phyloP scores from a whole-genome alignment of 2,797 vertebrate species.

The Paedocypris micromegethes region DNA sequence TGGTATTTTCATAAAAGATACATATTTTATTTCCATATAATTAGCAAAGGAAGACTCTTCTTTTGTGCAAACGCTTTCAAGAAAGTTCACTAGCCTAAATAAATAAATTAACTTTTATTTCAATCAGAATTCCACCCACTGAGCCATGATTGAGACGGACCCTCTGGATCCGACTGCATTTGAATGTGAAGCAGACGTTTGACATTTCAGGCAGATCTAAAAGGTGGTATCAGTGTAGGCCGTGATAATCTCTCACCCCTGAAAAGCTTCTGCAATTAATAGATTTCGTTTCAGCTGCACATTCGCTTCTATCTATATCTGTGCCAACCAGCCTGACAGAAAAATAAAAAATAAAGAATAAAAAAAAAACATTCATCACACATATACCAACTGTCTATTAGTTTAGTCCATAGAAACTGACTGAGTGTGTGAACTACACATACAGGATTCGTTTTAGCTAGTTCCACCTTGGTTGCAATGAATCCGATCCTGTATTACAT shows the following conservation, averaged over 20 bases:
- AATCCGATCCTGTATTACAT: conserved; percentile 15
- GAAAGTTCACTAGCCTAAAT: not conserved
- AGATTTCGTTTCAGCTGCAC: not conserved
- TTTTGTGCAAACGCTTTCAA: no score
- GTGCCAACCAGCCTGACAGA: not conserved
- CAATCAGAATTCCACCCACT: conserved; percentile 39
- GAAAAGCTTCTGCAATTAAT: not conserved
- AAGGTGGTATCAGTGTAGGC: not conserved
- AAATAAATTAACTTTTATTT: conserved; percentile 30
- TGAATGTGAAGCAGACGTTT: conserved; percentile 8
- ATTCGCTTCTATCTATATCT: not conserved
- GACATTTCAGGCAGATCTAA: conserved; percentile 15
- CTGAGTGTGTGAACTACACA: not conserved
- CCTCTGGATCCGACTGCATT: conserved; percentile 7
- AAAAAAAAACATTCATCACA: not conserved
- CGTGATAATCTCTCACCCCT: not conserved
- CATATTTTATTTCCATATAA: no score
- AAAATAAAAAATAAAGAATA: not conserved
- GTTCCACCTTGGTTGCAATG: conserved; percentile 7
- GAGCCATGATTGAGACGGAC: conserved; percentile 6
- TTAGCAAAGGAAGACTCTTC: no score
- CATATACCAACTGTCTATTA: not conserved
- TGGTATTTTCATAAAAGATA: no score
- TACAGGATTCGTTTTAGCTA: conserved; percentile 6
- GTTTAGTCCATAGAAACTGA: conserved; percentile 14